Percentiles rank a stretch among this genome's conserved stretches.
These are phyloP conservation scores for Drosophila anceps DNA, from an alignment of 2,888 invertebrate species.

Conservation along the genomic window DNA sequence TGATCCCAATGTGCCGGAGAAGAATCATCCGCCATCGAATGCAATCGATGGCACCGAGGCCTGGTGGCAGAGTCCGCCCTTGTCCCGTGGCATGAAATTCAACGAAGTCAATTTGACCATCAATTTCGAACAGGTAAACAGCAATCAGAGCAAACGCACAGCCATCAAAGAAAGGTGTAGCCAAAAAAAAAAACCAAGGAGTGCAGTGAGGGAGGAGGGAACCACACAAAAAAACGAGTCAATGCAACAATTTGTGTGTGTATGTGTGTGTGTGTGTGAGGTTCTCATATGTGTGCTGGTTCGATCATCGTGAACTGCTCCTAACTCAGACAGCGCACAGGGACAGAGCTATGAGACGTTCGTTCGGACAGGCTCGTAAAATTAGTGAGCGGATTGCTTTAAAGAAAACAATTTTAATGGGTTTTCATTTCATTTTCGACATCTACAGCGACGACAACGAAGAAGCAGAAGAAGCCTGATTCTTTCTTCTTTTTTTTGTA, in stretches of 20 bases:
- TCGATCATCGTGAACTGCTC: constrained; percentile 37
- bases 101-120: constrained; percentile 99
- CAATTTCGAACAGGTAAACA: constrained; percentile 96
- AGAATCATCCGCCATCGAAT: constrained; percentile 94
- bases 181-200: constrained; percentile 32
- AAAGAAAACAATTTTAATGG: constrained; percentile 69
- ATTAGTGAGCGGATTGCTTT: constrained; percentile 50
- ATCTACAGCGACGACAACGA: constrained; percentile 23
- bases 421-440: constrained; percentile 71
- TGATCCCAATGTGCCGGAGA: constrained; percentile 90
- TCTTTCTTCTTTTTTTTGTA: constrained; percentile 2
- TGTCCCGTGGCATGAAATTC: constrained; percentile 98
- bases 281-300: constrained; percentile 46
- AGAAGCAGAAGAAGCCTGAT: not conserved
- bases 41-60: constrained; percentile 98
- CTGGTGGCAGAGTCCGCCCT: constrained; percentile 99
- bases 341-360: constrained; percentile 22
- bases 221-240: constrained; percentile 35
- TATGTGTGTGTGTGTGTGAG: constrained; percentile 11
- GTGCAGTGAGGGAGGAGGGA: constrained; percentile 6
- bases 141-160: constrained; percentile 16
- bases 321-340: constrained; percentile 24
- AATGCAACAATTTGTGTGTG: constrained; percentile 49
- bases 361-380: constrained; percentile 61
- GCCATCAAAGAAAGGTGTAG: constrained; percentile 49